Evolutionary conservation across 2,888 invertebrate species (phyloP).

Genomic region (Sarcophaga rosellei): DNA sequence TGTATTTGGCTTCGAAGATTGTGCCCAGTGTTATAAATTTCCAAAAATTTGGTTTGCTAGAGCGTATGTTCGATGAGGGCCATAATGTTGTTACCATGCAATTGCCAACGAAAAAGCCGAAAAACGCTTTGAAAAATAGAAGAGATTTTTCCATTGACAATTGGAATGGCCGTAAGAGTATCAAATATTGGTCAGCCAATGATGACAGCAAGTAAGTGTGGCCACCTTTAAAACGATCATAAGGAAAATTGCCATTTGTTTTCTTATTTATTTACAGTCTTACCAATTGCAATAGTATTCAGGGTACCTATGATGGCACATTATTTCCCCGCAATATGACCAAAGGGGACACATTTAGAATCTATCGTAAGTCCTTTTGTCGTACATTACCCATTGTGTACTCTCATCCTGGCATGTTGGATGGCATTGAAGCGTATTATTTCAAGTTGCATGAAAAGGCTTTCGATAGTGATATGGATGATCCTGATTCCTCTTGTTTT

Average conservation of each 20-base stretch:
- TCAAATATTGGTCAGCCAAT: slow-evolving; percentile 86
- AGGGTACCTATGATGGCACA: slow-evolving; percentile 87
- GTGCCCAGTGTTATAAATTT: slow-evolving; percentile 92
- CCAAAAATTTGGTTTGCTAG: slow-evolving; percentile 89
- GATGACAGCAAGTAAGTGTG: slow-evolving; percentile 74
- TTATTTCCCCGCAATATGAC: slow-evolving; percentile 85
- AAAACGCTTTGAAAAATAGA: slow-evolving; percentile 74
- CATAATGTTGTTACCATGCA: slow-evolving; percentile 84
- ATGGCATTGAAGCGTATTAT: slow-evolving; percentile 84
- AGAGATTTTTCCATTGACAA: slow-evolving; percentile 83
- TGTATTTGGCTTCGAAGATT: slow-evolving; percentile 86
- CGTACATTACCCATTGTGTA: slow-evolving; percentile 85
- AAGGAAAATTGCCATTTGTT: neutral
- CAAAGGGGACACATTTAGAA: slow-evolving; percentile 83
- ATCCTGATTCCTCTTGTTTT: slow-evolving; percentile 85
- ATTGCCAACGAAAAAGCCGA: slow-evolving; percentile 78
- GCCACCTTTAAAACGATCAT: neutral
- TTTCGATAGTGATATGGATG: slow-evolving; percentile 83
- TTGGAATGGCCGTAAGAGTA: slow-evolving; percentile 86
- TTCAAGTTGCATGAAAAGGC: slow-evolving; percentile 85
- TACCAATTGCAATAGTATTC: slow-evolving; percentile 86
- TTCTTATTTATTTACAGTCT: slow-evolving; percentile 77
- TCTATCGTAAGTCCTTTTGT: slow-evolving; percentile 90
- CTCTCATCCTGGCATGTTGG: slow-evolving; percentile 75
- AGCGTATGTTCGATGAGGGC: slow-evolving; percentile 87